phyloP scores from a whole-genome alignment of 2,797 vertebrate genomes.

The Tympanoctomys barrerae region DNA sequence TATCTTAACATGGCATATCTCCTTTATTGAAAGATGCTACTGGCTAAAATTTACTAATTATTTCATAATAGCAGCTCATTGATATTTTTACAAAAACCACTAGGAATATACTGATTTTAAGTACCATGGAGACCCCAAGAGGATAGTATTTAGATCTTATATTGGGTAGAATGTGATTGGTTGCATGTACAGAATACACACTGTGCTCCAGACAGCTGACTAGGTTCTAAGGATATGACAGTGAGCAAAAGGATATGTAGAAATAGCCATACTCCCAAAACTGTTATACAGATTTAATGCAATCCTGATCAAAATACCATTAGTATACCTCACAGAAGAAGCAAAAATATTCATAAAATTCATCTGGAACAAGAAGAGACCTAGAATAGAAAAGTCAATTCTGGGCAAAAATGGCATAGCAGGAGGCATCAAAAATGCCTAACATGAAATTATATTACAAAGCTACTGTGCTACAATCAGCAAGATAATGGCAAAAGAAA shows the following conservation, averaged over 20 bases:
- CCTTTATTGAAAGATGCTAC: slow-evolving; percentile 21
- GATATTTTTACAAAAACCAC: not conserved
- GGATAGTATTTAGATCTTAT: not conserved
- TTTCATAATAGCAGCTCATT: not conserved
- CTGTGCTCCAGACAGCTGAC: not conserved
- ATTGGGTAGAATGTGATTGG: not conserved
- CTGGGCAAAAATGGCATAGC: too few species aligned
- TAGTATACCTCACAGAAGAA: too few species aligned
- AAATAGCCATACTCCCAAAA: too few species aligned
- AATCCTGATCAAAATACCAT: too few species aligned
- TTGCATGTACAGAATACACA: slow-evolving; percentile 9
- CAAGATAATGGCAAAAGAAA: too few species aligned
- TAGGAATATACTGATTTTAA: not conserved
- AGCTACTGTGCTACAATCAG: too few species aligned
- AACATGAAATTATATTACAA: too few species aligned
- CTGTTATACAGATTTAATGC: too few species aligned
- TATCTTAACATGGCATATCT: not conserved
- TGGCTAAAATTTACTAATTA: not conserved
- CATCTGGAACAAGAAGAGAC: too few species aligned
- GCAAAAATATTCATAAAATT: too few species aligned
- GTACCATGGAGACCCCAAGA: not conserved
- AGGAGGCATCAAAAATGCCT: too few species aligned
- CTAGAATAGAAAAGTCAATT: too few species aligned
- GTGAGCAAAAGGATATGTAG: not conserved
- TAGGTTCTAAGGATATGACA: not conserved